A percentile compares a stretch with the other conserved stretches of the same genome.
phyloP scores from a whole-genome alignment of 1,140 invertebrate genomes.

The Leptinotarsa undecemlineata region DNA sequence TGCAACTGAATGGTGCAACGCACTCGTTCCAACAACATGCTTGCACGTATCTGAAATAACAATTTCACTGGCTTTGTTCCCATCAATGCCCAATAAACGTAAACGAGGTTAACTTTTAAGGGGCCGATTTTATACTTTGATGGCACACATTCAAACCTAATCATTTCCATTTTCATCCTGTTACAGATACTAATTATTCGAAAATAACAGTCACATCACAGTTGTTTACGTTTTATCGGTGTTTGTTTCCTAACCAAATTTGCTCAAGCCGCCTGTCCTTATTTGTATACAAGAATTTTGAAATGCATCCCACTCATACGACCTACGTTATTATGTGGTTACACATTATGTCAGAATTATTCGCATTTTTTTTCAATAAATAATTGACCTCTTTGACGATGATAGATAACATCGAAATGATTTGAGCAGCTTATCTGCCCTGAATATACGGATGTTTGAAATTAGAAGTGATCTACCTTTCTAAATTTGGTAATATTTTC shows the following conservation, averaged over 20 bases:
- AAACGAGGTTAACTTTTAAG: slow-evolving; percentile 6
- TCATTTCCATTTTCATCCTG: slow-evolving; percentile 8
- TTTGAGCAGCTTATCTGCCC: neutral
- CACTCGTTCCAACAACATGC: neutral
- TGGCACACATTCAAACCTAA: neutral
- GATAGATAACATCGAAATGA: neutral
- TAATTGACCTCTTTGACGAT: no score
- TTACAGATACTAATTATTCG: neutral
- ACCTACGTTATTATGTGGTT: neutral
- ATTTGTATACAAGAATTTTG: slow-evolving; percentile 13
- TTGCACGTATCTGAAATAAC: slow-evolving; percentile 3
- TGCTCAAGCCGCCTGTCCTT: slow-evolving; percentile 17
- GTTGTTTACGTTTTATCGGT: neutral
- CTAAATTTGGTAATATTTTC: no score
- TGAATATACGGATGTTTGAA: neutral
- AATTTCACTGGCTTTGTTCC: neutral
- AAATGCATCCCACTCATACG: slow-evolving; percentile 1
- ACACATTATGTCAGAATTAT: slow-evolving; percentile 1
- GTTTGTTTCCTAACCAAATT: slow-evolving; percentile 9
- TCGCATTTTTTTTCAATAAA: neutral
- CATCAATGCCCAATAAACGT: slow-evolving; percentile 8
- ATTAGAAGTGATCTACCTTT: no score
- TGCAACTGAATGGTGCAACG: slow-evolving; percentile 1
- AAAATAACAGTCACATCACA: neutral
- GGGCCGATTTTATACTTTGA: neutral